A percentile compares a stretch with the other conserved stretches of the same genome.
Evolutionary conservation across 2,888 invertebrate species (phyloP).

Genomic region (Cantharis nigra): DNA sequence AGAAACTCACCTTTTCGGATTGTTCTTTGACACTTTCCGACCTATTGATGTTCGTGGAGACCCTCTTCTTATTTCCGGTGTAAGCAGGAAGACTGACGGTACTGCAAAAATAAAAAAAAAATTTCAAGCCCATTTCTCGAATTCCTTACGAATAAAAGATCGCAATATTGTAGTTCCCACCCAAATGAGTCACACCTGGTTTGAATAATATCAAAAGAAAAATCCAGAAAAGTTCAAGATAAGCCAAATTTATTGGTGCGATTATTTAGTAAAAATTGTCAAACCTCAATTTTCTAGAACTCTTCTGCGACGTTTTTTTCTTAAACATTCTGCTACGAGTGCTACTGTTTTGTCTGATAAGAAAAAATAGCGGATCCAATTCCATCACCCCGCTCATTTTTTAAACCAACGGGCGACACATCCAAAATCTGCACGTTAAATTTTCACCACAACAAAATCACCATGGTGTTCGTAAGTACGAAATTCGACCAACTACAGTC

Average conservation of each 20-base stretch:
- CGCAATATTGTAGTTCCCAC: not conserved
- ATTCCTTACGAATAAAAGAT: not conserved
- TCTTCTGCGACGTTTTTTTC: conserved; percentile 9
- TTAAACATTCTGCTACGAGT: not conserved
- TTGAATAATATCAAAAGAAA: not conserved
- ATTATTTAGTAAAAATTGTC: not conserved
- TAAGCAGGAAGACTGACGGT: conserved; percentile 49
- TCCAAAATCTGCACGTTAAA: not conserved
- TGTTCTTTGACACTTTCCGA: conserved; percentile 57
- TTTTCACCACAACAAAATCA: not conserved
- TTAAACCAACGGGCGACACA: not conserved
- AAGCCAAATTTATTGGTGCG: not conserved
- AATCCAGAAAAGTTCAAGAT: not conserved
- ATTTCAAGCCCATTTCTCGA: not conserved
- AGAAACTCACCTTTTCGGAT: conserved; percentile 51
- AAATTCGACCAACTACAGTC: not conserved
- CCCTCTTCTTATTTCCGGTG: conserved; percentile 48
- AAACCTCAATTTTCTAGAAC: conserved; percentile 20
- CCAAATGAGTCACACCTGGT: not conserved
- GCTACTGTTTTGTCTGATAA: conserved; percentile 1
- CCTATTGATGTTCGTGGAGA: conserved; percentile 51
- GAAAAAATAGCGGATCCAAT: conserved; percentile 18
- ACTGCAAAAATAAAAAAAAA: conserved; percentile 43
- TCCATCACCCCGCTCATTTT: conserved; percentile 19
- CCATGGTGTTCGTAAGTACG: not conserved